Base-by-base conservation (phyloP, 2,888 invertebrate genomes). In the Eupithecia abbreviata region DNA sequence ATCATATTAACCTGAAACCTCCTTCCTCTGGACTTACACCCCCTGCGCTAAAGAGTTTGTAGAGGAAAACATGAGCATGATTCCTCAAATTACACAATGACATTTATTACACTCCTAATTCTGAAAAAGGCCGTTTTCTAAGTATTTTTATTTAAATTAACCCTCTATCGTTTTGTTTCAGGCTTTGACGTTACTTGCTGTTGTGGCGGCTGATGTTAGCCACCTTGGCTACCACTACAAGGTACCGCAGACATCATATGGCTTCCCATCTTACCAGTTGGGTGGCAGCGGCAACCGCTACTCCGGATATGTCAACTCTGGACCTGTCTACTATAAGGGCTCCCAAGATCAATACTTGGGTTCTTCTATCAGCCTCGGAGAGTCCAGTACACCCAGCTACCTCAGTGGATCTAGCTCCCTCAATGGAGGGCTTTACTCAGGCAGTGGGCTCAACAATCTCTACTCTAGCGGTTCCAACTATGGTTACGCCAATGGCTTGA, bases 191-290 rank as follows among this genome's bases (percentile, higher is more conserved):
- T 80, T 85, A 41, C 79, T 92, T 15, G 91, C 91, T 73, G 85
- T 89, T n/a, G 92, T 83, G 41, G 82, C 86, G 7, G 94, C 92
- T 6, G 93, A 93, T 77, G 87, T 92, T 15, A 85, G 90, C 9
- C 82, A 81, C 73, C 86, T 90, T 43, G 93, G 93, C 58, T 93
- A 95, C 84, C 87, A 92, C 9, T 95, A 95, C 86, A 90, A 92
- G 77, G 89, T 88, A 30, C 95, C 95, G 5, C 85, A 91, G 1
- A 92, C 93, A 2, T 91, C 93, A 4, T 95, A 93, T 78, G 94
- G 93, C 67, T 82, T 89, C 13, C 94, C 95, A 1, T 88, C 90
- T 0, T 89, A 91, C 80, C 90, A 89, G 82, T 68, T 79, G 41
- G 84, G 86, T 55, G 81, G 82, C 62, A 85, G 75, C 77, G 77